Evolutionary conservation across 2,888 invertebrate species (phyloP).

Genomic region (Tuta absoluta): DNA sequence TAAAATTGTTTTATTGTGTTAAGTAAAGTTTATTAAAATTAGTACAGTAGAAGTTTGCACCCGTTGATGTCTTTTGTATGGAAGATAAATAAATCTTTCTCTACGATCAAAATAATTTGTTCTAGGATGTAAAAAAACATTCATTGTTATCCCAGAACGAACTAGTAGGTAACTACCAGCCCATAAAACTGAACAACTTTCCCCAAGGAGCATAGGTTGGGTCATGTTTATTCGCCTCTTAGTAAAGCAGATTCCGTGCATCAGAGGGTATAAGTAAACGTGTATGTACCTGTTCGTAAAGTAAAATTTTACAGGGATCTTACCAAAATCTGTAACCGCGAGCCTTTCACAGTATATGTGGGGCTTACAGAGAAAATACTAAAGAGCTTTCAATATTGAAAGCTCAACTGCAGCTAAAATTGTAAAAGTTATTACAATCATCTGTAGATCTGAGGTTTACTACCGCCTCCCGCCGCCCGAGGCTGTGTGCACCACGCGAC

Average conservation of each 20-base stretch:
- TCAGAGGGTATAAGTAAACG: background rate
- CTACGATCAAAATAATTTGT: no score
- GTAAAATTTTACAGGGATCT: background rate
- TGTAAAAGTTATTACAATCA: background rate
- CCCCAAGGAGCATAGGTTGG: no score
- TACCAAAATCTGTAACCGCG: background rate
- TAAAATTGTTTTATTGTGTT: no score
- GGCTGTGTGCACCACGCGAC: constrained; percentile 15
- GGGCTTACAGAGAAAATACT: background rate
- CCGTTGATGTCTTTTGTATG: constrained; percentile 31
- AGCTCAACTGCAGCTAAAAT: no score
- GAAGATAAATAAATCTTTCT: background rate
- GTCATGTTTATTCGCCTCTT: no score
- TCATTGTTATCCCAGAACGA: no score
- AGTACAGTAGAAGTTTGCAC: background rate
- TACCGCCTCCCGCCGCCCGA: background rate
- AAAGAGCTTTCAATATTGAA: no score
- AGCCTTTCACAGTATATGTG: background rate
- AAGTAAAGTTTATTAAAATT: no score
- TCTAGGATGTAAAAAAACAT: no score
- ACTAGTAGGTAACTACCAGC: no score
- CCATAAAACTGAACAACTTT: no score
- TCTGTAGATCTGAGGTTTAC: background rate
- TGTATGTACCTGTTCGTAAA: background rate
- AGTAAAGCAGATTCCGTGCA: background rate